Percentiles rank a stretch among this genome's conserved stretches.
These are phyloP conservation scores for Cromileptes altivelis DNA, from an alignment of 2,113 vertebrate genomes.

Conservation along the genomic window DNA sequence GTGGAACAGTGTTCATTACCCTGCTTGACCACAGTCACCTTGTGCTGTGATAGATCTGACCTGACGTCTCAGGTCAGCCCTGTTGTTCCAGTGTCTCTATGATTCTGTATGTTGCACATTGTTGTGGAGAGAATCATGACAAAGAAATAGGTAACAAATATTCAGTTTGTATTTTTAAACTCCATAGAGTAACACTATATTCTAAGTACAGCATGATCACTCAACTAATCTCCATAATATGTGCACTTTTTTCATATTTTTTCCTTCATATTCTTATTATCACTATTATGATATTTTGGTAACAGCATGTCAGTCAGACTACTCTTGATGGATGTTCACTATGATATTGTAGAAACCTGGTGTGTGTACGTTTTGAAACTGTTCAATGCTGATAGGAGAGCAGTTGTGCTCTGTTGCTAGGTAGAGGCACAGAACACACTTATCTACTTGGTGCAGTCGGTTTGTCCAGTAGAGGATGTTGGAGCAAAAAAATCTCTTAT, in stretches of 20 bases:
- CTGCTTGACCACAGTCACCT: constrained; percentile 56
- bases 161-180: background rate
- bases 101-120: constrained; percentile 8
- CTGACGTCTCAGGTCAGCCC: constrained; percentile 45
- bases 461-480: constrained; percentile 10
- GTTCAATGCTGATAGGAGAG: constrained; percentile 53
- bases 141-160: background rate
- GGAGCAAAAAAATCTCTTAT: background rate
- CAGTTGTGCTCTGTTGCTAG: constrained; percentile 73
- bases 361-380: constrained; percentile 20
- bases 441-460: constrained; percentile 24
- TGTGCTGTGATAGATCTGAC: constrained; percentile 61
- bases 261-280: background rate
- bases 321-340: background rate
- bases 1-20: constrained; percentile 12
- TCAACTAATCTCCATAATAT: background rate
- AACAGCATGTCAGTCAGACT: background rate
- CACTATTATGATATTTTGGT: background rate
- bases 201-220: background rate
- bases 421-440: constrained; percentile 52
- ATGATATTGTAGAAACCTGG: background rate
- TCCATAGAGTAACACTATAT: background rate
- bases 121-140: background rate
- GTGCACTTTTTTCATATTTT: accelerated
- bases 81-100: constrained; percentile 28